Conservation (phyloP, 1,140 invertebrate species). For the Amyelois transitella region DNA sequence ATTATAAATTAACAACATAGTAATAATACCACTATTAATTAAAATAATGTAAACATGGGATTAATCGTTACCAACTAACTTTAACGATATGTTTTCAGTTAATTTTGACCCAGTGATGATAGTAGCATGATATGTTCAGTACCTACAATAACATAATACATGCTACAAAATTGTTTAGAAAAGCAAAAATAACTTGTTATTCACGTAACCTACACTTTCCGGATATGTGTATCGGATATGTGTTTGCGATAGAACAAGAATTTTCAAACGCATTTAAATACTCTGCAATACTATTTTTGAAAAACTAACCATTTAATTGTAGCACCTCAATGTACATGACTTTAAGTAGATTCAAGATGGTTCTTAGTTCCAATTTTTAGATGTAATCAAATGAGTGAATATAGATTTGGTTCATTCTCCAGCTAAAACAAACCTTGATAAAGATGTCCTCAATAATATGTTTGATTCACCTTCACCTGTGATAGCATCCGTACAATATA, state of each 20-base stretch:
- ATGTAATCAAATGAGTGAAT: too few species aligned
- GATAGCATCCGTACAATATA: slow-evolving; percentile 24
- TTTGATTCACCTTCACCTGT: slow-evolving; percentile 16
- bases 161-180: not conserved
- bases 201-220: not conserved
- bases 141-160: not conserved
- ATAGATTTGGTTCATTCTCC: too few species aligned
- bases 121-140: not conserved
- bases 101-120: not conserved
- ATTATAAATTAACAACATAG: not conserved
- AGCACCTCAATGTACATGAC: too few species aligned
- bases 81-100: slow-evolving; percentile 1
- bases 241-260: too few species aligned
- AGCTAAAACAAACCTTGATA: slow-evolving; percentile 7
- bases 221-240: not conserved
- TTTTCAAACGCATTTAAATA: too few species aligned
- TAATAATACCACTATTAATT: not conserved
- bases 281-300: too few species aligned
- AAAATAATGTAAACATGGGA: slow-evolving; percentile 5
- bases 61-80: not conserved
- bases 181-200: not conserved
- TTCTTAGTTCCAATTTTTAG: too few species aligned
- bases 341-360: too few species aligned
- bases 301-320: too few species aligned
- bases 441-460: slow-evolving; percentile 10